Percentiles rank a stretch among this genome's conserved stretches.
These are phyloP conservation scores for Borostomias antarcticus DNA, from an alignment of 2,797 vertebrate genomes.

Conservation along the genomic window DNA sequence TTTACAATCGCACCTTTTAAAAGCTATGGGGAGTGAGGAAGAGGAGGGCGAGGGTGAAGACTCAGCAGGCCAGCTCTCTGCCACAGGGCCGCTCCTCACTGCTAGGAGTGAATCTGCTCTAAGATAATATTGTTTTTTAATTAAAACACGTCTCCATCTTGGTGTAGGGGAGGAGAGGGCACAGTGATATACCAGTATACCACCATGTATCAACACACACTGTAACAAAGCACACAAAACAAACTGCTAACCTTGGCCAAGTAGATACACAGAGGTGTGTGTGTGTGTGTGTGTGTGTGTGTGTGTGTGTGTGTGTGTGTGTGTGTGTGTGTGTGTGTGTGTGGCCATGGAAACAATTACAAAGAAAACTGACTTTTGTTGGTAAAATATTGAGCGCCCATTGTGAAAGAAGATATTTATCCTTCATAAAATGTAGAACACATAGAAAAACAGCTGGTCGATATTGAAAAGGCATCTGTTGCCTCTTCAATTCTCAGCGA, in stretches of 20 bases:
- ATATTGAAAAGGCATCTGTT: no score
- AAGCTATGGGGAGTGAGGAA: slow-evolving; percentile 39
- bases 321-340: neutral
- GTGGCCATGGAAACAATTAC: no score
- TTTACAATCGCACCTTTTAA: slow-evolving; percentile 66
- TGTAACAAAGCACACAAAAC: neutral
- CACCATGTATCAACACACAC: neutral
- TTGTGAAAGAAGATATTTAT: no score
- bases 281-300: slow-evolving; percentile 31
- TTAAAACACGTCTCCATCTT: slow-evolving; percentile 68
- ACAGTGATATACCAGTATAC: slow-evolving; percentile 15
- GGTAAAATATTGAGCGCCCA: no score
- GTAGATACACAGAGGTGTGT: slow-evolving; percentile 21
- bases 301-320: neutral
- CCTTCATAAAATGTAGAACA: no score
- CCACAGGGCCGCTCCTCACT: slow-evolving; percentile 51
- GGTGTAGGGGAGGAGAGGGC: slow-evolving; percentile 34
- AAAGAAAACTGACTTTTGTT: no score
- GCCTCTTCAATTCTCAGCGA: no score
- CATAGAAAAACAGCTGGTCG: no score
- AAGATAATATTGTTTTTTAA: slow-evolving; percentile 81
- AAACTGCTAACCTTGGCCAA: slow-evolving; percentile 43
- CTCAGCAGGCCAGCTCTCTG: slow-evolving; percentile 19
- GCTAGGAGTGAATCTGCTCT: slow-evolving; percentile 58
- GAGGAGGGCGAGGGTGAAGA: slow-evolving; percentile 24